Conservation (phyloP, 2,113 vertebrate species). For the Poeciliopsis retropinna region DNA sequence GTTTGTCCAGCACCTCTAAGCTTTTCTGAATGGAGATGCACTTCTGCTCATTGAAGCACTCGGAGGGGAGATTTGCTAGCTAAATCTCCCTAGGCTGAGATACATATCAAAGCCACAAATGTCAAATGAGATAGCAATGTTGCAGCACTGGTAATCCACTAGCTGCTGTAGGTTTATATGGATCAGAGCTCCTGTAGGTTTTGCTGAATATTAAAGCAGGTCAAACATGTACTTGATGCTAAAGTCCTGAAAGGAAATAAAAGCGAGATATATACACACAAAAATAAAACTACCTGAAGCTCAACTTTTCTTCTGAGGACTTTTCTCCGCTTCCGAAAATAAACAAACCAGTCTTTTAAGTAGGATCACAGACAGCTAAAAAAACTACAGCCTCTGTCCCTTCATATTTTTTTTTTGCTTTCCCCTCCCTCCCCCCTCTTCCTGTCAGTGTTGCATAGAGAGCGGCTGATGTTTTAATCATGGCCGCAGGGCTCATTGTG, state of each 20-base stretch:
- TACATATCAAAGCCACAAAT: slow-evolving; percentile 72
- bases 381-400: slow-evolving; percentile 56
- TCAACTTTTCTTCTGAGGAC: slow-evolving; percentile 7
- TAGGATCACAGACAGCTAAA: slow-evolving; percentile 53
- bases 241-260: too few relatives aligned
- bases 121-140: slow-evolving; percentile 63
- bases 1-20: slow-evolving; percentile 17
- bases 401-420: slow-evolving; percentile 57
- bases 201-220: neutral
- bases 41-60: slow-evolving; percentile 43
- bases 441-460: slow-evolving; percentile 62
- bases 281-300: slow-evolving; percentile 15
- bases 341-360: slow-evolving; percentile 59
- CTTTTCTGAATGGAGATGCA: slow-evolving; percentile 20
- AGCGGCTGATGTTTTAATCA: slow-evolving; percentile 80
- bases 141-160: slow-evolving; percentile 59
- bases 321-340: slow-evolving; percentile 39
- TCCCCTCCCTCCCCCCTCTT: slow-evolving; percentile 6
- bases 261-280: slow-evolving; percentile 1
- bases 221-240: neutral
- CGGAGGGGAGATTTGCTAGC: slow-evolving; percentile 64
- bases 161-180: slow-evolving; percentile 23
- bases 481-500: slow-evolving; percentile 78
- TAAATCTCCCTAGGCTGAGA: slow-evolving; percentile 66
- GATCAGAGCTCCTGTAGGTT: neutral